phyloP scores from a whole-genome alignment of 2,888 invertebrate genomes.

The Luffia ferchaultella region DNA sequence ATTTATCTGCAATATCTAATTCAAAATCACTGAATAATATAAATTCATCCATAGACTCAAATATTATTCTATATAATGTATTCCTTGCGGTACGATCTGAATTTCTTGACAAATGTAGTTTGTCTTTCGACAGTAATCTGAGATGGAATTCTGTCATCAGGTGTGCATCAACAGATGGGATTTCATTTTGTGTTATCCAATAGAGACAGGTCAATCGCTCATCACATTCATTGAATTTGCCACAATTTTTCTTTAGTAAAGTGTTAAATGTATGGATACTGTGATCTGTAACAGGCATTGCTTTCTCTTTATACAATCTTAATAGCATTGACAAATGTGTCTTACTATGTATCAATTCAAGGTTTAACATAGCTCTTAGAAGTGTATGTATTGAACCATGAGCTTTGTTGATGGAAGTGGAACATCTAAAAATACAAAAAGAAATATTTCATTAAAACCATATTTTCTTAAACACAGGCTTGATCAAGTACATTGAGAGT shows the following conservation, averaged over 20 bases:
- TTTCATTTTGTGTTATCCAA: conserved; percentile 35
- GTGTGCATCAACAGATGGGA: conserved; percentile 19
- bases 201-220: conserved; percentile 29
- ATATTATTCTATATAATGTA: conserved; percentile 29
- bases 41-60: conserved; percentile 32
- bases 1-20: conserved; percentile 19
- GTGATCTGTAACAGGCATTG: conserved; percentile 38
- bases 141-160: conserved; percentile 29
- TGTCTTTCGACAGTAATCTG: conserved; percentile 37
- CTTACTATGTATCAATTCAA: conserved; percentile 28
- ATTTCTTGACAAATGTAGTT: conserved; percentile 19
- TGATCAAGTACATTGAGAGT: no score
- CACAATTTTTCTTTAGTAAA: conserved; percentile 37
- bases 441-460: not conserved
- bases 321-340: conserved; percentile 34
- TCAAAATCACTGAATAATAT: conserved; percentile 47
- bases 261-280: conserved; percentile 36
- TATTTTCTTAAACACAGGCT: no score
- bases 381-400: conserved; percentile 39
- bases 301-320: conserved; percentile 43
- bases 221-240: conserved; percentile 33
- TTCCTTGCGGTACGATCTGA: not conserved
- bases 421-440: conserved; percentile 34
- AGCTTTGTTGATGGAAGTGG: conserved; percentile 25
- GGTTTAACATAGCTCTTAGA: conserved; percentile 31